These are phyloP conservation scores for Nasonovia ribisnigri DNA, from an alignment of 2,888 invertebrate species.

Conservation along the genomic window DNA sequence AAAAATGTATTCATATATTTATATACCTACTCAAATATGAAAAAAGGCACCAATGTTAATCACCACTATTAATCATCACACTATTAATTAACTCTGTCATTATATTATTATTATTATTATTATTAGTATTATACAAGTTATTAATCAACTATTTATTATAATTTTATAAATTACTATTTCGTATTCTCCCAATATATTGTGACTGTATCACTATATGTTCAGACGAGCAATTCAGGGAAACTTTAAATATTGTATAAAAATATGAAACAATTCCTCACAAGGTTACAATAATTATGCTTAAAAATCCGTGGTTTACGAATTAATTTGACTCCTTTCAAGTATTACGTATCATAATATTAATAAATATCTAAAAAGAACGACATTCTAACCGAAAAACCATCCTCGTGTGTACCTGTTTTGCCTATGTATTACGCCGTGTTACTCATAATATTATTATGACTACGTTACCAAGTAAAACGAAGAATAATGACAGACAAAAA, in stretches of 20 bases:
- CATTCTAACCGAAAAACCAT: background rate
- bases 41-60: background rate
- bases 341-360: background rate
- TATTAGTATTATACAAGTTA: too few relatives aligned
- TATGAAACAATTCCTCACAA: background rate
- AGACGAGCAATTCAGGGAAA: background rate
- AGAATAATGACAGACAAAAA: background rate
- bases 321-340: background rate
- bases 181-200: too few relatives aligned
- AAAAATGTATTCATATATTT: background rate
- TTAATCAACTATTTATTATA: too few relatives aligned
- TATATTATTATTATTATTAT: too few relatives aligned
- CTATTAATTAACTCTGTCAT: too few relatives aligned
- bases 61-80: background rate
- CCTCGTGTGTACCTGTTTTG: background rate
- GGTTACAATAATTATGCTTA: background rate
- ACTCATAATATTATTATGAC: background rate
- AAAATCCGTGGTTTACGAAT: background rate
- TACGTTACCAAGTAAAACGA: background rate
- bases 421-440: background rate
- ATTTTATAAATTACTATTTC: too few relatives aligned
- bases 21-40: background rate
- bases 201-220: background rate
- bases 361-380: background rate
- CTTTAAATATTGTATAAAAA: background rate